phyloP scores from a whole-genome alignment of 1,140 invertebrate species.

The silkworm (Bombyx mori) region ASM3026992v2 NC_085123.1:16022001-16022500 shows the following conservation, averaged over 20 bases:
- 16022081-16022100: no score
- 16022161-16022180: no score
- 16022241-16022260: slow-evolving; percentile 28
- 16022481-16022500: not conserved
- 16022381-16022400: not conserved
- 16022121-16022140: no score
- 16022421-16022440: no score
- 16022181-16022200: no score
- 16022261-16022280: slow-evolving; percentile 54
- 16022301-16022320: slow-evolving; percentile 17
- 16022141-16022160: no score
- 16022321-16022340: slow-evolving; percentile 31
- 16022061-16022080: no score
- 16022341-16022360: not conserved
- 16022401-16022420: not conserved
- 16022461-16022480: slow-evolving; percentile 10
- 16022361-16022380: not conserved
- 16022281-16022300: slow-evolving; percentile 63
- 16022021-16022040: no score
- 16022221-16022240: slow-evolving; percentile 12
- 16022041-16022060: no score
- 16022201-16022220: no score
- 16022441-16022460: slow-evolving; percentile 5
- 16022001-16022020: no score
- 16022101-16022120: no score